A percentile compares a stretch with the other conserved stretches of the same genome.
Conservation (phyloP, 2,113 vertebrate species). For the Dicerorhinus sumatrensis region DNA sequence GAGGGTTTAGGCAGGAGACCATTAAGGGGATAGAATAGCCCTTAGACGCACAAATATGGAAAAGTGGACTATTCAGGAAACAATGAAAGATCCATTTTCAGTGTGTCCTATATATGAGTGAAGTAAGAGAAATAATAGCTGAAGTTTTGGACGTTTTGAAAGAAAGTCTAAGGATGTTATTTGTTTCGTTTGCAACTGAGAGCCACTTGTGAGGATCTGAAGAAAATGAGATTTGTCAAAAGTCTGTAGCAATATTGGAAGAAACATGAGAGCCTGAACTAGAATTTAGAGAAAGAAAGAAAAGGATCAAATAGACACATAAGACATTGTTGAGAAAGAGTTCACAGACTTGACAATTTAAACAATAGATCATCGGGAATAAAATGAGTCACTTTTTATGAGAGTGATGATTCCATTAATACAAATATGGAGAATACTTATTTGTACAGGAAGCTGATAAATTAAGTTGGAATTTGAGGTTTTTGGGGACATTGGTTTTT, state of each 20-base stretch:
- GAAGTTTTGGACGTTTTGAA: conserved; percentile 1
- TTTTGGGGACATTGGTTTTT: neutral
- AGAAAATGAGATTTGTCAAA: conserved; percentile 43
- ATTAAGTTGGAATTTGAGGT: neutral
- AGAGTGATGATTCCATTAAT: neutral
- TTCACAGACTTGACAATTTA: neutral
- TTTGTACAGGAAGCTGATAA: neutral
- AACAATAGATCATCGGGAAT: neutral
- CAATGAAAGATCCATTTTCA: neutral
- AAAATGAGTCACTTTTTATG: neutral
- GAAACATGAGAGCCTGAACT: neutral
- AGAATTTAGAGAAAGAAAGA: neutral
- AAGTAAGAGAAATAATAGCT: neutral
- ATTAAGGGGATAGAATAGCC: neutral
- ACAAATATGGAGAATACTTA: neutral
- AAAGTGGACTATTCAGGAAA: neutral
- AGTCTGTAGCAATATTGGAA: neutral
- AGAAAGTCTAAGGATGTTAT: neutral
- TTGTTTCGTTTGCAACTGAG: neutral
- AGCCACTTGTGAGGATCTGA: neutral
- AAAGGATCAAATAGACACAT: neutral
- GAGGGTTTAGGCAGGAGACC: neutral
- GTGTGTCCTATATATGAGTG: neutral
- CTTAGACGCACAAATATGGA: neutral
- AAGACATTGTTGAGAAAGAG: neutral